phyloP scores from a whole-genome alignment of 2,113 vertebrate species.

The Himantopus leucocephalus region DNA sequence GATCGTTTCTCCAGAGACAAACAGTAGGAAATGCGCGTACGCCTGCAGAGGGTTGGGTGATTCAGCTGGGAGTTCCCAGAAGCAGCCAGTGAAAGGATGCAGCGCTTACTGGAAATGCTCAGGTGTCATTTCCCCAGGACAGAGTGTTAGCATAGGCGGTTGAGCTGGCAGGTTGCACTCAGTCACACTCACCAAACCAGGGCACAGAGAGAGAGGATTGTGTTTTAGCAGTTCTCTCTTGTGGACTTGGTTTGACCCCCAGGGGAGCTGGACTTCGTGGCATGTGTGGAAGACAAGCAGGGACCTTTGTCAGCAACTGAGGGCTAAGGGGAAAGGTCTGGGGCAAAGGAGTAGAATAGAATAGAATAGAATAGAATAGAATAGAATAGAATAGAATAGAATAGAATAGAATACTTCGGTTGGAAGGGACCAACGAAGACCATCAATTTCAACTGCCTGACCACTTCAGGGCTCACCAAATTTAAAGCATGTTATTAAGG shows the following conservation, averaged over 20 bases:
- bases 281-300: neutral
- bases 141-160: fast-evolving
- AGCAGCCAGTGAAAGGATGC: neutral
- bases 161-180: neutral
- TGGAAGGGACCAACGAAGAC: neutral
- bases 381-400: neutral
- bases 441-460: neutral
- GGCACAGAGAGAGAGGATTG: neutral
- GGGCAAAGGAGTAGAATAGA: neutral
- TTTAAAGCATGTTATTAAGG: neutral
- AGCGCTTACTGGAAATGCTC: neutral
- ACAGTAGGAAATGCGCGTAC: neutral
- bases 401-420: neutral
- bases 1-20: neutral
- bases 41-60: neutral
- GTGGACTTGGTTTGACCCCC: neutral
- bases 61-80: slow-evolving; percentile 24
- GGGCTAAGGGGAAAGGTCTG: neutral
- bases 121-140: slow-evolving; percentile 19
- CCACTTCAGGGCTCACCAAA: neutral
- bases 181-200: neutral
- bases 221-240: neutral
- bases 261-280: neutral
- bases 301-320: neutral
- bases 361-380: neutral